Conservation (phyloP, 1,140 invertebrate genomes). For the Camponotus floridanus region DNA sequence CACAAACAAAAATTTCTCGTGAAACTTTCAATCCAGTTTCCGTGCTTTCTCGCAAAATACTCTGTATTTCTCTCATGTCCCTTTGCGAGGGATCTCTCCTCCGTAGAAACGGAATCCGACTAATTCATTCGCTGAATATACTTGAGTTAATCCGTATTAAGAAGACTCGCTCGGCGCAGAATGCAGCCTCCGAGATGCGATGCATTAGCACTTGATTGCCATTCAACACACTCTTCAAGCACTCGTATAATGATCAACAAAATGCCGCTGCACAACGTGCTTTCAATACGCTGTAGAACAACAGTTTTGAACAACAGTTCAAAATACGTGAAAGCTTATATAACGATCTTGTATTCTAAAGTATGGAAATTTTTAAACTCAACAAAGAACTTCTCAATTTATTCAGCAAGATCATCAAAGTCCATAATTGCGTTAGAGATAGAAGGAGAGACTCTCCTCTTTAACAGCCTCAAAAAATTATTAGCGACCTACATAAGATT, state of each 20-base stretch:
- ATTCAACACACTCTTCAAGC: slow-evolving; percentile 33
- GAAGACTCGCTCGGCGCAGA: slow-evolving; percentile 1
- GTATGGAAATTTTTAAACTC: background rate
- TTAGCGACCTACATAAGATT: background rate
- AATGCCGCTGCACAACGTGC: background rate
- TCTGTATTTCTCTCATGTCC: slow-evolving; percentile 54
- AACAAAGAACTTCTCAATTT: background rate
- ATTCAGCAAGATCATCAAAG: background rate
- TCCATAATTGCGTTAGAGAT: background rate
- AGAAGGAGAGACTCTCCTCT: background rate
- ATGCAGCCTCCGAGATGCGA: background rate
- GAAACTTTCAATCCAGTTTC: slow-evolving; percentile 63
- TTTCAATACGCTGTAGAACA: background rate
- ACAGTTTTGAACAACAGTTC: background rate
- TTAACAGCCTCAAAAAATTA: background rate
- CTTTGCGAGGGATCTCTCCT: slow-evolving; percentile 22
- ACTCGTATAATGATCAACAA: slow-evolving; percentile 2
- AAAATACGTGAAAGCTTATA: background rate
- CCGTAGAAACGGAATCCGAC: slow-evolving; percentile 40
- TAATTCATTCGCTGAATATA: slow-evolving; percentile 61
- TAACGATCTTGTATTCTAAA: background rate
- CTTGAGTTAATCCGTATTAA: slow-evolving; percentile 54
- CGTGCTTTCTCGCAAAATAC: slow-evolving; percentile 59
- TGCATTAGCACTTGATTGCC: slow-evolving; percentile 25
- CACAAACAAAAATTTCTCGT: slow-evolving; percentile 58